Base-by-base conservation (phyloP, 2,113 vertebrate species). In the Paedocypris sp. region DNA sequence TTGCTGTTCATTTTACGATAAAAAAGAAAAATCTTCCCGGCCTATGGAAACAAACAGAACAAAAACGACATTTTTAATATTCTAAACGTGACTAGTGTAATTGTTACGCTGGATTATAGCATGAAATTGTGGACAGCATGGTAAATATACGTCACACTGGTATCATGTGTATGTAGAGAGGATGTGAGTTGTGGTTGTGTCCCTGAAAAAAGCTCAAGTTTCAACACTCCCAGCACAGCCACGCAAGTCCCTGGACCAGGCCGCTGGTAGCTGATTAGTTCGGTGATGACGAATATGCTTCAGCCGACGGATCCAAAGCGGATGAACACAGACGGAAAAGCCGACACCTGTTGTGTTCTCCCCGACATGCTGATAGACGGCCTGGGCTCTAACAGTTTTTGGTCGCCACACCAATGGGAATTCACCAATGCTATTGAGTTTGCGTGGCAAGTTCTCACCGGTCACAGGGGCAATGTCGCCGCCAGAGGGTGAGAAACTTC, bases 281-380 rank as follows among this genome's bases (percentile, higher is more conserved):
- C 79, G 79, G 83, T 80, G 86, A 82, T 82, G 86, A 86, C 80
- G 75, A 85, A 87, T 82, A 70, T 22, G 72, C 74, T 73, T 81
- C 83, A 83, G 82, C 83, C 60, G 80, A 78, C 77, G 76, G 78
- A 77, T 15, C 22, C 18, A 35, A 53, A 49, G 67, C 18, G 71
- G 72, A 64, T 25, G 12, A 68, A 69, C 75, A 75, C 73, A 73
- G 73, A 73, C 70, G 56, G 65, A 70, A 69, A 68, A 16, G 75
- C 60, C 6, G 77, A 79, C 86, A 87, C 83, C 86, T 87, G 86
- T 77, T 35, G 68, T 71, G 72, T 69, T 54, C 59, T 78, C 73
- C 77, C 72, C 75, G 77, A 79, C 77, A 31, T 52, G 78, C 46
- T 86, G 84, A 86, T 60, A 73, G 84, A 86, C 56, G 74, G 71